phyloP scores from a whole-genome alignment of 1,140 invertebrate species.

The Drosophila azteca region DNA sequence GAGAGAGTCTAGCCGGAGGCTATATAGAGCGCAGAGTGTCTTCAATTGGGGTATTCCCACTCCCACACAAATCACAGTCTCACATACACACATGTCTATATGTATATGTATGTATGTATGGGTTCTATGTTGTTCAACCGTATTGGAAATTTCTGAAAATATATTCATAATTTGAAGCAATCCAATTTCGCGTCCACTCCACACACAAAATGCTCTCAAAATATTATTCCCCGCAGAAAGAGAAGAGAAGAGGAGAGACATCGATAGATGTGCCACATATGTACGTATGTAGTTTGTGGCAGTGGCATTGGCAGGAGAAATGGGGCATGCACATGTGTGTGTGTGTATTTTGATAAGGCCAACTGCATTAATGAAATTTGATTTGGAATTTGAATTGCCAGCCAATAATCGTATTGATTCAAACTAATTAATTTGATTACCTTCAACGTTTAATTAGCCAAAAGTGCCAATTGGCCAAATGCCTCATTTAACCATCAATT shows the following conservation, averaged over 20 bases:
- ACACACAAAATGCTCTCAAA: slow-evolving; percentile 18
- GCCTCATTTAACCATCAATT: slow-evolving; percentile 19
- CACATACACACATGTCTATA: too few relatives aligned
- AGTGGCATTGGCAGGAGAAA: neutral
- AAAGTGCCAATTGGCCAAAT: slow-evolving; percentile 25
- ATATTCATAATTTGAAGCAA: slow-evolving; percentile 16
- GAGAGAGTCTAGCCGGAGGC: slow-evolving; percentile 16
- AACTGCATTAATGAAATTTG: slow-evolving; percentile 44
- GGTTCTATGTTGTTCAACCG: slow-evolving; percentile 14
- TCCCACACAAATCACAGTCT: too few relatives aligned
- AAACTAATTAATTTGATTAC: slow-evolving; percentile 57
- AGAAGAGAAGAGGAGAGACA: neutral
- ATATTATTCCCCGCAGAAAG: slow-evolving; percentile 24
- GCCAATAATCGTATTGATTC: slow-evolving; percentile 48
- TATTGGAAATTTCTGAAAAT: neutral
- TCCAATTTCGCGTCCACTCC: slow-evolving; percentile 26
- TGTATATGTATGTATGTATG: too few relatives aligned
- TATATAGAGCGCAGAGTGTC: slow-evolving; percentile 2
- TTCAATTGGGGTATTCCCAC: slow-evolving; percentile 7
- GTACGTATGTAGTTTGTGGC: neutral
- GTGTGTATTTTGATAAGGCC: slow-evolving; percentile 19
- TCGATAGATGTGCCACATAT: slow-evolving; percentile 5
- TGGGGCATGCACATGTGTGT: too few relatives aligned
- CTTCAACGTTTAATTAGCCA: slow-evolving; percentile 55
- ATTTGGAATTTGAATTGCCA: slow-evolving; percentile 34